These are phyloP conservation scores for Drosophila kuntzei DNA, from an alignment of 2,888 invertebrate species.

Conservation along the genomic window DNA sequence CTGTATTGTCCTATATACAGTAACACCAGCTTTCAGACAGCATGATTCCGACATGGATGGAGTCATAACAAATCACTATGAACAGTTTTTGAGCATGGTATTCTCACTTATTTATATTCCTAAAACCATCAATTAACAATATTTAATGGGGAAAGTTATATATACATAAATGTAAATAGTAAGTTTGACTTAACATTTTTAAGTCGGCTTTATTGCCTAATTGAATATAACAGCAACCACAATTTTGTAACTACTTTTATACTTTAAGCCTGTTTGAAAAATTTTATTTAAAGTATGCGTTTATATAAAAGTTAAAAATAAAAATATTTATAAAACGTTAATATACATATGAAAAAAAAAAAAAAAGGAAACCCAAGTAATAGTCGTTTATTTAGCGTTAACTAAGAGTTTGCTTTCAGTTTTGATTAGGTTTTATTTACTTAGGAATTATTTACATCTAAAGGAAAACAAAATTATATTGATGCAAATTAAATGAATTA, in stretches of 20 bases:
- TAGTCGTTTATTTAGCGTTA: too few relatives aligned
- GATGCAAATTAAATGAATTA: too few relatives aligned
- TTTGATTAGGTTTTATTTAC: too few relatives aligned
- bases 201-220: slow-evolving; percentile 15
- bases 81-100: slow-evolving; percentile 97
- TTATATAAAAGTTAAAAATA: slow-evolving; percentile 1
- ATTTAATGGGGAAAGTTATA: slow-evolving; percentile 12
- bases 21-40: slow-evolving; percentile 95
- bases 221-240: slow-evolving; percentile 5
- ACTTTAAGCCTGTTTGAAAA: neutral
- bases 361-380: too few relatives aligned
- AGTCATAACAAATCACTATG: slow-evolving; percentile 96
- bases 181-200: slow-evolving; percentile 8
- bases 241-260: slow-evolving; percentile 3
- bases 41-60: slow-evolving; percentile 97
- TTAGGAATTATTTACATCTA: too few relatives aligned
- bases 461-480: too few relatives aligned
- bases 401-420: too few relatives aligned
- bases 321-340: neutral
- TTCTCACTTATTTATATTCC: slow-evolving; percentile 87
- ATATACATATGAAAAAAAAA: too few relatives aligned
- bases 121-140: slow-evolving; percentile 3
- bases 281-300: neutral
- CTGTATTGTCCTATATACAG: slow-evolving; percentile 91
- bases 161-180: slow-evolving; percentile 41